Base-by-base conservation (phyloP, 2,888 invertebrate genomes). In the Dichetophora obliterata region DNA sequence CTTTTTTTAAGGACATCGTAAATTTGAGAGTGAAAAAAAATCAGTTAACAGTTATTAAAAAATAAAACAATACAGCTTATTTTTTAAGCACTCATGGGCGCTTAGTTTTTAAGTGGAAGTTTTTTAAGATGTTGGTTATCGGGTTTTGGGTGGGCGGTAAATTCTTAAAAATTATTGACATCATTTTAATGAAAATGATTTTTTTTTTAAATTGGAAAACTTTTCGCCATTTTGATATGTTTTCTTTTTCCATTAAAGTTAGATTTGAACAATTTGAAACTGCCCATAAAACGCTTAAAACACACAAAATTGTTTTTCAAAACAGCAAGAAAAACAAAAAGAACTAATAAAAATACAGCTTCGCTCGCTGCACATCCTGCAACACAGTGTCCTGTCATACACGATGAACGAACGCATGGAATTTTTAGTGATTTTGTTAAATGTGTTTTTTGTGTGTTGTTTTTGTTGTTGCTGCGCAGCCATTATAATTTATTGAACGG, bases 401-500 rank as follows among this genome's bases (percentile, higher is more conserved):
- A 8, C 27, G 31, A 34, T n/a, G 19, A 52, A 59, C 27, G 24
- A 27, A 34, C 31, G 54, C 52, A 34, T 34, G 31, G 19, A 70
- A 31, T 69, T 69, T 50, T 54, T 54, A 59, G 31, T 22, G 8
- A 16, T 54, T 54, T 70, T 70, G 24, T 34, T 22, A 27, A 24
- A 43, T 8, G 8, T 11, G 5, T 54, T 34, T 71, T 59, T 71
- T 54, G 8, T 19, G 19, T 54, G n/a, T 54, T 54, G 9, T 19
- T 54, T 5, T 19, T 54, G n/a, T 19, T 54, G n/a, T 19, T 54
- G n/a, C 16, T n/a, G 54, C 54, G 22, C 34, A 16, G 50, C 52
- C 75, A 50, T 69, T 61, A 37, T 59, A 69, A 75, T 75, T 75
- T 75, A 75, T 75, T 75, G 69, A 66, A 61, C 69, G 52, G 75